Evolutionary conservation across 2,888 invertebrate genomes (phyloP).

Genomic region (Thymelicus lineola): DNA sequence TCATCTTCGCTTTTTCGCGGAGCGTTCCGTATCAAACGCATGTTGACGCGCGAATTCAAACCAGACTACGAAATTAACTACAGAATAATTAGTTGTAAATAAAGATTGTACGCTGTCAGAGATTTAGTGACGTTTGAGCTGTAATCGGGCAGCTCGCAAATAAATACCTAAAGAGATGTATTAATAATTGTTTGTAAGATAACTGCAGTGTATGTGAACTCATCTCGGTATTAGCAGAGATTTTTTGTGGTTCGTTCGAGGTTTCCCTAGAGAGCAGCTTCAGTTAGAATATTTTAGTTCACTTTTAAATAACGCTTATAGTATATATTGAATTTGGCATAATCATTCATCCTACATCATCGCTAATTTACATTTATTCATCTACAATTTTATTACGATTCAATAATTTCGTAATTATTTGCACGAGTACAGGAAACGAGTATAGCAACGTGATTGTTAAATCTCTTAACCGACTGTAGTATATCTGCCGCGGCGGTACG

Average conservation of each 20-base stretch:
- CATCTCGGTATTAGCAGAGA: constrained; percentile 19
- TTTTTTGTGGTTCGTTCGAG: background rate
- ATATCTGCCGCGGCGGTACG: too few relatives aligned
- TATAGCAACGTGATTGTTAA: too few relatives aligned
- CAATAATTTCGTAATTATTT: too few relatives aligned
- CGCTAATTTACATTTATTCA: too few relatives aligned
- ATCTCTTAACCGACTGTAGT: too few relatives aligned
- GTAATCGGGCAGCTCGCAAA: constrained; percentile 21
- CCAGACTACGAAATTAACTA: constrained; percentile 19
- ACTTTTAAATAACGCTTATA: too few relatives aligned
- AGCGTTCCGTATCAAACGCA: constrained; percentile 52
- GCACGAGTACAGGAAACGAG: too few relatives aligned
- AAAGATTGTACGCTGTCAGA: constrained; percentile 2
- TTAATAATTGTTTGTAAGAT: constrained; percentile 32
- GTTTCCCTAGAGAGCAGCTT: too few relatives aligned
- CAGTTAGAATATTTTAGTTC: too few relatives aligned
- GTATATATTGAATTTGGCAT: too few relatives aligned
- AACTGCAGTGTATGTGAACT: constrained; percentile 42
- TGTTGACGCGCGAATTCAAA: constrained; percentile 41
- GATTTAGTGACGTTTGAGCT: constrained; percentile 39
- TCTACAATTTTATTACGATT: too few relatives aligned
- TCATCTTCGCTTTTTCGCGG: constrained; percentile 52
- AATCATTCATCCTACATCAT: too few relatives aligned
- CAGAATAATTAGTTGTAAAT: constrained; percentile 1
- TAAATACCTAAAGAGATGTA: constrained; percentile 32